phyloP scores from a whole-genome alignment of 1,140 invertebrate species.

The Panagrolaimus sp. region DNA sequence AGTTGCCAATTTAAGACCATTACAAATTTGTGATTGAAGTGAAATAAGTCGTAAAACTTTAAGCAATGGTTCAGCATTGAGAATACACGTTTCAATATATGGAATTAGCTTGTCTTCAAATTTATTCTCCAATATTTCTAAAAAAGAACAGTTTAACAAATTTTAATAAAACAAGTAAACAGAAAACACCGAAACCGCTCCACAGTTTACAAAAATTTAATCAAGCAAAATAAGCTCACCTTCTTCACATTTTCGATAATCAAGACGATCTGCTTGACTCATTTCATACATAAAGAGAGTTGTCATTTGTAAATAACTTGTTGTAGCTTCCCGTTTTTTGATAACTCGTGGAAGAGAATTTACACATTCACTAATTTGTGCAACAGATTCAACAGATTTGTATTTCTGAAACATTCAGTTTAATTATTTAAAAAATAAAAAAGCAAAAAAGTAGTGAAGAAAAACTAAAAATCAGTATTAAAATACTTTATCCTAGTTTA shows the following conservation, averaged over 20 bases:
- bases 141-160: no score
- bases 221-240: background rate
- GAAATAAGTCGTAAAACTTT: background rate
- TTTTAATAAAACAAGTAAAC: no score
- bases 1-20: constrained; percentile 1
- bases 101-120: background rate
- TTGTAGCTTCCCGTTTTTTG: background rate
- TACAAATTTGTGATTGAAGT: constrained; percentile 8
- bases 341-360: background rate
- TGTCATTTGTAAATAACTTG: background rate
- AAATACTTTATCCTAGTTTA: no score
- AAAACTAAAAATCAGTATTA: no score
- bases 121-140: constrained; percentile 2
- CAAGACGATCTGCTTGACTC: background rate
- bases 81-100: background rate
- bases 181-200: no score
- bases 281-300: background rate
- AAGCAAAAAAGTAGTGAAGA: no score
- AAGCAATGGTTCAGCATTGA: background rate
- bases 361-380: constrained; percentile 1
- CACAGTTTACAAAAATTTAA: no score
- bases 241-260: background rate
- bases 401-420: constrained; percentile 1
- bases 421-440: no score
- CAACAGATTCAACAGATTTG: constrained; percentile 1